A percentile compares a stretch with the other conserved stretches of the same genome.
Evolutionary conservation across 2,797 vertebrate genomes (phyloP).

Genomic region (Chloroceryle amazona): DNA sequence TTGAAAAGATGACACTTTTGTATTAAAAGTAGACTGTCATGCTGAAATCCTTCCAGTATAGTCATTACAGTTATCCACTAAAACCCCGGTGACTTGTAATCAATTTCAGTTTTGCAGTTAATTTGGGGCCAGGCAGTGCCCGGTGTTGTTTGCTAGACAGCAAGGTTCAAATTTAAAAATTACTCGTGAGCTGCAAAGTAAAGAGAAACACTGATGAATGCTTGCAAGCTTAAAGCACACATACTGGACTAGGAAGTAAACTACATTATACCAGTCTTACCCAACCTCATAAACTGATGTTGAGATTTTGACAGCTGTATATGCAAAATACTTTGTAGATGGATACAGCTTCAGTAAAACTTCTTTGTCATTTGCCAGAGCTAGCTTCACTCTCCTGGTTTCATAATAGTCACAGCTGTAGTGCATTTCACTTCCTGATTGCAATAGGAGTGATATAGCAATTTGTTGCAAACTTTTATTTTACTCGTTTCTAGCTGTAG

Average conservation of each 20-base stretch:
- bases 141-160: background rate
- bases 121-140: background rate
- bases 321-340: background rate
- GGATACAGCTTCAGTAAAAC: background rate
- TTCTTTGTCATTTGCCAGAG: background rate
- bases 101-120: background rate
- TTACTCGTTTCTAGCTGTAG: background rate
- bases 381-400: background rate
- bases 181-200: background rate
- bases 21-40: background rate
- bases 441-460: background rate
- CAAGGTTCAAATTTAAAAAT: background rate
- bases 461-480: background rate
- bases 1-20: background rate
- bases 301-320: background rate
- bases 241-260: background rate
- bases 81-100: background rate
- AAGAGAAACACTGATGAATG: background rate
- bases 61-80: background rate
- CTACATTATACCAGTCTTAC: background rate
- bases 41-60: background rate
- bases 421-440: background rate
- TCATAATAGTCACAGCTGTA: background rate
- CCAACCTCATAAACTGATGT: background rate
- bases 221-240: background rate